Evolutionary conservation across 2,888 invertebrate genomes (phyloP), one percentile per base, ranked within the genome.

Genomic region (Eledona agricola): DNA sequence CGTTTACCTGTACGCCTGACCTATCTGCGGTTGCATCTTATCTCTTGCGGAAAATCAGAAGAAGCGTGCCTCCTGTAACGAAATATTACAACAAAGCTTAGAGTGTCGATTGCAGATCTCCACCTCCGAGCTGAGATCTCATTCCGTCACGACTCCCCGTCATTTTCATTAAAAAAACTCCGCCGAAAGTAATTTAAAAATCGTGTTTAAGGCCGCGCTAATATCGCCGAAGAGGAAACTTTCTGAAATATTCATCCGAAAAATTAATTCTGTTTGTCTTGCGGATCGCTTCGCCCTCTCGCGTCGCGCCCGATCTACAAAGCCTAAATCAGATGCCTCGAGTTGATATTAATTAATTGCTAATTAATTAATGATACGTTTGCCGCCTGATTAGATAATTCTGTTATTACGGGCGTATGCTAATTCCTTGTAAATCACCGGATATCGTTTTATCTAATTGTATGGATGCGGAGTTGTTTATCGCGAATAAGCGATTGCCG

Each of bases 351-450:
- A 67, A 71, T 72, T 71, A 71, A 70, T 71, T 67, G 66, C 63
- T 69, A 71, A 72, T 72, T 71, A 71, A 72, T 71, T 71, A 71
- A 71, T 70, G 71, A 67, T 67, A 71, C 63, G 71, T 67, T 66
- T 61, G 65, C 54, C 55, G 49, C 43, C 58, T 66, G 74, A 74
- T 74, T 72, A 75, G 75, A 75, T 75, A 75, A 69, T 72, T 64
- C 66, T 64, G 70, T 69, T 70, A 72, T 72, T 72, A 71, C 63
- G 65, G 66, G 67, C 71, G 70, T 75, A 75, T 75, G 75, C 74
- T 74, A 75, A 75, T 75, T 75, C 72, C 74, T 73, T 74, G 74
- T 74, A 74, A 73, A 75, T 75, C 75, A 75, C 68, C 65, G 62
- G 65, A 67, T 67, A 67, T 63, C 73, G 73, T 73, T 72, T 71